Evolutionary conservation across 1,140 invertebrate genomes (phyloP).

Genomic region (Bombus turneri): DNA sequence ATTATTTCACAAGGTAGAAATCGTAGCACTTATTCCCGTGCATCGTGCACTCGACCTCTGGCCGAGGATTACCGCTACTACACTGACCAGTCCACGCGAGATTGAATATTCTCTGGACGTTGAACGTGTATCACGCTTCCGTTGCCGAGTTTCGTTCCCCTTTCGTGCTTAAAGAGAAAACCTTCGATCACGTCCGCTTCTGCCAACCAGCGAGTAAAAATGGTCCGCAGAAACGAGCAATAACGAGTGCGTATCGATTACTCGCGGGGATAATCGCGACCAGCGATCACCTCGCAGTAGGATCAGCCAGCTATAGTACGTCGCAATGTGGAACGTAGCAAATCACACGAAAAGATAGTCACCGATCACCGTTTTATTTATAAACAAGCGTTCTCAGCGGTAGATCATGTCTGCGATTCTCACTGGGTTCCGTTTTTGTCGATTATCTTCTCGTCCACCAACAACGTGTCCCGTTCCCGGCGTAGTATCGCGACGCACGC

Average conservation of each 20-base stretch:
- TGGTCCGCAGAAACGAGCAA: neutral
- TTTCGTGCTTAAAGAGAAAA: neutral
- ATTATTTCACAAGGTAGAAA: constrained; percentile 23
- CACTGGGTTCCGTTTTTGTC: constrained; percentile 32
- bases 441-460: constrained; percentile 2
- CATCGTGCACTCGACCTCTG: constrained; percentile 11
- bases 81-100: constrained; percentile 12
- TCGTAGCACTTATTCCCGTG: constrained; percentile 27
- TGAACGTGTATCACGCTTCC: neutral
- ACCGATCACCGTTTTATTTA: constrained; percentile 37
- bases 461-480: neutral
- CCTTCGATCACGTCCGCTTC: neutral
- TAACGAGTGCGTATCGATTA: neutral
- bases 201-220: neutral
- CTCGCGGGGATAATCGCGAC: neutral
- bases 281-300: neutral
- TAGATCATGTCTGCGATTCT: constrained; percentile 71
- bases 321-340: neutral
- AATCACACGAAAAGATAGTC: neutral
- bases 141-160: neutral
- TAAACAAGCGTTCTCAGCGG: constrained; percentile 58
- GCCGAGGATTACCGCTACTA: neutral
- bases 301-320: neutral
- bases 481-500: neutral
- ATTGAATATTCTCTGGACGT: neutral